These are phyloP conservation scores for Melikaiella ostensackeni DNA, from an alignment of 2,888 invertebrate genomes.

Conservation along the genomic window DNA sequence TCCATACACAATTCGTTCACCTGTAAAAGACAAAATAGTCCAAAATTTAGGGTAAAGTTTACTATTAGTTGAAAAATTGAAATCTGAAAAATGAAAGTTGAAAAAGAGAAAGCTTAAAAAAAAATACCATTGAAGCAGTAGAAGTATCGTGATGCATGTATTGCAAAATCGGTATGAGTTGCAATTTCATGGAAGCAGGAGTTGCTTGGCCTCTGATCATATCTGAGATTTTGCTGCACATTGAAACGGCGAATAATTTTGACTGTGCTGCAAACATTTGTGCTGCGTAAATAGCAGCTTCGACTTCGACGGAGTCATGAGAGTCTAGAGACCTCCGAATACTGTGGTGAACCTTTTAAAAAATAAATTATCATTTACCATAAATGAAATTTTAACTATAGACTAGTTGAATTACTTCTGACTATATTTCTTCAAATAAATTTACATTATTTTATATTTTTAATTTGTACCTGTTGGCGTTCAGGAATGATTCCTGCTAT, in stretches of 20 bases:
- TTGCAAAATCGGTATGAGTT: constrained; percentile 92
- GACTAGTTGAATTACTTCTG: not conserved
- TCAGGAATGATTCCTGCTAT: constrained; percentile 96
- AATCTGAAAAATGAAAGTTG: not conserved
- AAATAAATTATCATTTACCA: not conserved
- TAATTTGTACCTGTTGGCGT: constrained; percentile 83
- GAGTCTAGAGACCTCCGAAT: constrained; percentile 95
- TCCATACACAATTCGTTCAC: constrained; percentile 87
- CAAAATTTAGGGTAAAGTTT: constrained; percentile 4
- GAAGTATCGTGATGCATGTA: constrained; percentile 94
- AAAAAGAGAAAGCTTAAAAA: constrained; percentile 18
- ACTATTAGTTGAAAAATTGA: not conserved
- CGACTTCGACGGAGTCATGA: constrained; percentile 96
- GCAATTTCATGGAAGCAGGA: constrained; percentile 93
- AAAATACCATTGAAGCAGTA: constrained; percentile 84
- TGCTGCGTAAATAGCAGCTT: constrained; percentile 97
- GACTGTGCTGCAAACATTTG: constrained; percentile 96
- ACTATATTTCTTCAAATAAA: not conserved
- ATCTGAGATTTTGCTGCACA: constrained; percentile 96
- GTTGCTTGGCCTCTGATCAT: constrained; percentile 97
- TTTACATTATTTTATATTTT: not conserved
- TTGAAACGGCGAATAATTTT: constrained; percentile 95
- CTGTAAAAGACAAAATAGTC: constrained; percentile 71
- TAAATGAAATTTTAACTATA: not conserved
- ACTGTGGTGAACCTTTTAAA: constrained; percentile 89